Percentiles rank a stretch among this genome's conserved stretches.
Evolutionary conservation across 2,113 vertebrate genomes (phyloP).

Genomic region (Mesembrinibis cayennensis): DNA sequence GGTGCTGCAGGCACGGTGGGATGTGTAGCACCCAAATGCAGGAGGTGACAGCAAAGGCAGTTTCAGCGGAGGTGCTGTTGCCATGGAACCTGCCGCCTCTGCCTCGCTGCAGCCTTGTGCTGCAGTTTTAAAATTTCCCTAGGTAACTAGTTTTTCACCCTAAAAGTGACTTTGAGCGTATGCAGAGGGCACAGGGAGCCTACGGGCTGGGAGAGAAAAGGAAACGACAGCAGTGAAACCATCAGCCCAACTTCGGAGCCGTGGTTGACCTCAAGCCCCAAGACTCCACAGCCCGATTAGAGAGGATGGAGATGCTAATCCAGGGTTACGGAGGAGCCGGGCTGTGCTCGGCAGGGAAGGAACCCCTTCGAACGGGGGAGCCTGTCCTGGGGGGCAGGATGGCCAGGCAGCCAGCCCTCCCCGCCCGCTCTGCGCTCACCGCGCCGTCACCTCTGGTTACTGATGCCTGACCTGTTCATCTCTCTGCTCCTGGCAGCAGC

Average conservation of each 20-base stretch:
- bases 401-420: neutral
- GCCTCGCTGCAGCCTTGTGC: neutral
- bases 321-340: neutral
- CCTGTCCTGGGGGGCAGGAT: neutral
- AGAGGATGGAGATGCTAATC: neutral
- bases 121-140: neutral
- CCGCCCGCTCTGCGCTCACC: neutral
- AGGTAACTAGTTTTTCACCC: neutral
- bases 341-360: neutral
- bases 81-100: neutral
- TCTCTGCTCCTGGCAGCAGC: neutral
- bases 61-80: neutral
- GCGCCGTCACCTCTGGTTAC: neutral
- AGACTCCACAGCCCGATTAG: neutral
- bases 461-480: neutral
- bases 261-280: rapidly evolving
- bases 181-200: neutral
- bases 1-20: rapidly evolving
- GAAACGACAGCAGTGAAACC: neutral
- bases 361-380: neutral
- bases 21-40: rapidly evolving
- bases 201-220: neutral
- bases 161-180: neutral
- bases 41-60: neutral
- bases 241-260: neutral